Base-by-base conservation (phyloP, 1,140 invertebrate genomes). In the Bombus turneri region DNA sequence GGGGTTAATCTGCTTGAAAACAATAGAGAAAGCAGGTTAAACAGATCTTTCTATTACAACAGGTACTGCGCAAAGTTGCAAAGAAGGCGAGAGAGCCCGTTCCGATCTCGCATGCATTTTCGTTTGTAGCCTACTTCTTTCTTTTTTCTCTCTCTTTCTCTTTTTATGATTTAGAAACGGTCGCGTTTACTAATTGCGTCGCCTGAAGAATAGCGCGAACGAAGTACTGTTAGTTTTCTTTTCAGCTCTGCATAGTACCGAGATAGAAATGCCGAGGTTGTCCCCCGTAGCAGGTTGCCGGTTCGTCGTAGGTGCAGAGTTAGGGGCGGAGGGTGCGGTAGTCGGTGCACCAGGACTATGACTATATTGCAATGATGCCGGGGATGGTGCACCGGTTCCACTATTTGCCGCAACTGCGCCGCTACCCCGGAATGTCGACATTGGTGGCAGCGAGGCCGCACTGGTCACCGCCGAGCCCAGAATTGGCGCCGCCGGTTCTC, bases 361-460 rank as follows among this genome's bases (percentile, higher is more conserved):
- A 90, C 93, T 95, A 89, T 95, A 94, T 91, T 95, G 94, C 89
- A 96, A 93, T 53, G 95, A 95, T 85, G 96, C 96, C 93, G 97
- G 96, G 88, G 96, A 96, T 43, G 96, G 96, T 88, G 96, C 94
- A 73, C 93, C 94, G 93, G 96, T 91, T 78, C 94, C 93, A 77
- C 92, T 92, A 88, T 94, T 94, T 85, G 94, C 91, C 87, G 93
- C 90, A 83, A 94, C 94, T 10, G 93, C 96, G 80, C 95, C 95
- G 88, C 95, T 96, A 64, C 97, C 97, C 59, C 98, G 96, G 96
- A 99, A 98, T 86, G 98, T 98, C 80, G 98, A 99, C 98, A 99
- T 99, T 62, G 98, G 98, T 83, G 98, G 98, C 94, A 99, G 96
- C 79, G 98, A 97, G 88, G 96, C 96, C 87, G 96, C 96, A 82